A percentile compares a stretch with the other conserved stretches of the same genome.
Conservation (phyloP, 53 echinoderm and acorn worm genomes). For the Apostichopus leukothele region DNA sequence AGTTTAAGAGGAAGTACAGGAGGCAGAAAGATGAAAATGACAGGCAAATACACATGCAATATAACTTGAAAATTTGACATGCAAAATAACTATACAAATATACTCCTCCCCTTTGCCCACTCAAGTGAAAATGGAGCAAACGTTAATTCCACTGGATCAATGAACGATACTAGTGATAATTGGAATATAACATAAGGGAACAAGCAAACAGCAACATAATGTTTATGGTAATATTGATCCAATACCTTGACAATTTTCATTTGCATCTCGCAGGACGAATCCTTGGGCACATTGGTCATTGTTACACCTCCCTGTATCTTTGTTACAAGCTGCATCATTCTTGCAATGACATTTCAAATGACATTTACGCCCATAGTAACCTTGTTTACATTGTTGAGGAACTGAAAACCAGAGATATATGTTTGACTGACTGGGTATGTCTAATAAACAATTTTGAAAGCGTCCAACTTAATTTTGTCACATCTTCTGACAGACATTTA, state of each 20-base stretch:
- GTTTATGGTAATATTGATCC: no score
- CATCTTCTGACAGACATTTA: not conserved
- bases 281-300: not conserved
- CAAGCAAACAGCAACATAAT: no score
- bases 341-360: slow-evolving; percentile 50
- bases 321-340: slow-evolving; percentile 33
- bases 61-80: no score
- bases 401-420: not conserved
- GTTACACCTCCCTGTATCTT: slow-evolving; percentile 4
- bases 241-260: not conserved
- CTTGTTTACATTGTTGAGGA: slow-evolving; percentile 20
- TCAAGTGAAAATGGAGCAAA: no score
- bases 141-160: no score
- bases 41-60: no score
- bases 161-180: no score
- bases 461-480: not conserved
- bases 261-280: not conserved
- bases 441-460: not conserved
- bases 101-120: no score
- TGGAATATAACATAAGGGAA: no score
- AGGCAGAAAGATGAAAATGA: no score
- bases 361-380: slow-evolving; percentile 52
- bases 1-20: no score
- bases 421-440: not conserved
- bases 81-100: no score